Evolutionary conservation across 2,888 invertebrate genomes (phyloP).

Genomic region (Campoplex capitator): DNA sequence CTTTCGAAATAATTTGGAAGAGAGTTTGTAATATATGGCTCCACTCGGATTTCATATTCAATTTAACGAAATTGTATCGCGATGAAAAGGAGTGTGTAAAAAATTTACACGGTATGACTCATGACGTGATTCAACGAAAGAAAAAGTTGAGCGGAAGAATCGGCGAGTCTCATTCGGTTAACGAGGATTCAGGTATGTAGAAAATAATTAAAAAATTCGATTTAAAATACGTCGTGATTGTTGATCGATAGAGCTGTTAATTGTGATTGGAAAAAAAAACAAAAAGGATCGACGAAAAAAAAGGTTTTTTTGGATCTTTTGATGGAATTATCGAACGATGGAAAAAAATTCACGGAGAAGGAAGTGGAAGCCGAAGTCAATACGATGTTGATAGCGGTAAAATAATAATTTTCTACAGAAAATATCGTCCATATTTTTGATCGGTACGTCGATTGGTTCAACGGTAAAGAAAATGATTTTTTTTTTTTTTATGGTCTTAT

Average conservation of each 20-base stretch:
- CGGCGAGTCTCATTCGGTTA: not conserved
- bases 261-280: not conserved
- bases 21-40: constrained; percentile 87
- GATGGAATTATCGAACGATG: constrained; percentile 85
- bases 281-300: constrained; percentile 67
- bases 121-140: constrained; percentile 82
- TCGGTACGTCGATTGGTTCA: no score
- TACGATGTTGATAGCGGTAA: constrained; percentile 87
- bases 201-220: constrained; percentile 74
- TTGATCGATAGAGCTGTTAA: constrained; percentile 30
- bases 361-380: constrained; percentile 87
- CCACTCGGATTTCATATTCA: constrained; percentile 87
- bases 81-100: constrained; percentile 86
- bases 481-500: not conserved
- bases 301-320: constrained; percentile 86
- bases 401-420: constrained; percentile 65
- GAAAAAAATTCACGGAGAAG: constrained; percentile 85
- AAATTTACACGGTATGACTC: constrained; percentile 87
- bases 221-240: constrained; percentile 59
- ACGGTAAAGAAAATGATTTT: no score
- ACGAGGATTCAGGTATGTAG: constrained; percentile 51
- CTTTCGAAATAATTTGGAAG: constrained; percentile 85
- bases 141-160: constrained; percentile 81
- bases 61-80: constrained; percentile 85
- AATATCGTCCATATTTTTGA: no score